Percentiles rank a stretch among this genome's conserved stretches.
Conservation (phyloP, 2,888 invertebrate genomes). For the Rotaria macrura region DNA sequence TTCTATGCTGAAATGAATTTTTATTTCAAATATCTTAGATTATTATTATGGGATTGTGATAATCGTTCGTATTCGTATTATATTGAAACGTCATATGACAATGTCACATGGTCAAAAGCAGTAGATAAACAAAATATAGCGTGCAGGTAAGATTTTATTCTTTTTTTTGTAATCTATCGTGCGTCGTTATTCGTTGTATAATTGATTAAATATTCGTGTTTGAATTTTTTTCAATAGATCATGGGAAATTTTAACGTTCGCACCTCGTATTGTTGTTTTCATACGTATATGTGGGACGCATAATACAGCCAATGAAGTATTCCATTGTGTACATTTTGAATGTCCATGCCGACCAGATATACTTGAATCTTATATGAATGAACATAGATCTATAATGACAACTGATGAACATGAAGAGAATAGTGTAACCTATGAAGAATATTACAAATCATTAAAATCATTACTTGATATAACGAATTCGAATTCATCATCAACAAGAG, state of each 20-base stretch:
- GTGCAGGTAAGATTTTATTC: constrained; percentile 54
- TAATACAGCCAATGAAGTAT: constrained; percentile 94
- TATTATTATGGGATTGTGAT: constrained; percentile 86
- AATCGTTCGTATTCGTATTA: constrained; percentile 53
- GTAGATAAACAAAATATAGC: constrained; percentile 73
- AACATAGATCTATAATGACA: neutral
- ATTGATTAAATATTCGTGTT: too few relatives aligned
- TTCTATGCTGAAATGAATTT: too few relatives aligned
- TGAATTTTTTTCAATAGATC: constrained; percentile 58
- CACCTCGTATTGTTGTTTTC: constrained; percentile 74
- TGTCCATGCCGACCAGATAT: constrained; percentile 57
- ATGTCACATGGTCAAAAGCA: constrained; percentile 57
- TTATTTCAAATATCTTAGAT: constrained; percentile 47
- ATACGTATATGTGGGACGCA: constrained; percentile 87
- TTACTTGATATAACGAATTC: neutral
- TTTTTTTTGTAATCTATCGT: too few relatives aligned
- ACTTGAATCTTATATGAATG: constrained; percentile 25
- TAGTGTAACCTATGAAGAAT: neutral
- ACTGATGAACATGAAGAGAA: neutral
- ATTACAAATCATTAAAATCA: neutral
- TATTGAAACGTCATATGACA: constrained; percentile 52
- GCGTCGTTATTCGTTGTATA: too few relatives aligned
- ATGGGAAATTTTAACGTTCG: constrained; percentile 82
- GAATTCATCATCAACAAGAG: neutral
- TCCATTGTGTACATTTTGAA: constrained; percentile 94